phyloP scores from a whole-genome alignment of 2,113 vertebrate species.

The Vombatus ursinus region DNA sequence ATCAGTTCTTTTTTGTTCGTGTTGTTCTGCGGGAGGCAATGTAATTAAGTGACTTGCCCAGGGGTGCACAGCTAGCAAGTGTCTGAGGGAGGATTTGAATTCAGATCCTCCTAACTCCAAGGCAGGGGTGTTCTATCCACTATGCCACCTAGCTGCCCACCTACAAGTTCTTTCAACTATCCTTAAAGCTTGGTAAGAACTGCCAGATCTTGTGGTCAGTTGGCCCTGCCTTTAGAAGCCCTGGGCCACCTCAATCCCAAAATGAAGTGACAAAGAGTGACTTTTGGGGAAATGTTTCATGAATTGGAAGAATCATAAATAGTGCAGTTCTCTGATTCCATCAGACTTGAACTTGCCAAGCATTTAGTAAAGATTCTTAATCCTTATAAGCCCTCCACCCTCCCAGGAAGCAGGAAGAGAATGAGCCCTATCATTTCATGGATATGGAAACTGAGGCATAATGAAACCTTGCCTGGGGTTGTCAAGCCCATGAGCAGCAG shows the following conservation, averaged over 20 bases:
- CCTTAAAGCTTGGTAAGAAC: neutral
- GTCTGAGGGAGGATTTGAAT: neutral
- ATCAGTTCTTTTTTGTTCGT: too few species aligned
- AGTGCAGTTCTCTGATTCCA: neutral
- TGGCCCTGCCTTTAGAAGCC: neutral
- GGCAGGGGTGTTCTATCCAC: neutral
- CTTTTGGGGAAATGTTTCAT: neutral
- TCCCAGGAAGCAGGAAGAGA: neutral
- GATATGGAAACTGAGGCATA: neutral
- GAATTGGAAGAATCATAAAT: neutral
- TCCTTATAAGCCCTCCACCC: neutral
- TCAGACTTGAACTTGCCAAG: neutral
- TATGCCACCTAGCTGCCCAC: too few species aligned
- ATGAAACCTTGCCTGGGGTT: neutral
- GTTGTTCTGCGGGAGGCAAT: neutral
- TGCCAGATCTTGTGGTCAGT: neutral
- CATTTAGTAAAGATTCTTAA: neutral
- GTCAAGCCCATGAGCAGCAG: neutral
- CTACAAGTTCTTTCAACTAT: neutral
- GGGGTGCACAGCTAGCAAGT: neutral
- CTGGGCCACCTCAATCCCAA: neutral
- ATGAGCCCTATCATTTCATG: neutral
- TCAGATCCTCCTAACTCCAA: neutral
- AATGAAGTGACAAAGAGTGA: neutral
- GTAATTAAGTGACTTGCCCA: neutral